These are phyloP conservation scores for Lasiurus borealis DNA, from an alignment of 2,113 vertebrate genomes.

Conservation along the genomic window DNA sequence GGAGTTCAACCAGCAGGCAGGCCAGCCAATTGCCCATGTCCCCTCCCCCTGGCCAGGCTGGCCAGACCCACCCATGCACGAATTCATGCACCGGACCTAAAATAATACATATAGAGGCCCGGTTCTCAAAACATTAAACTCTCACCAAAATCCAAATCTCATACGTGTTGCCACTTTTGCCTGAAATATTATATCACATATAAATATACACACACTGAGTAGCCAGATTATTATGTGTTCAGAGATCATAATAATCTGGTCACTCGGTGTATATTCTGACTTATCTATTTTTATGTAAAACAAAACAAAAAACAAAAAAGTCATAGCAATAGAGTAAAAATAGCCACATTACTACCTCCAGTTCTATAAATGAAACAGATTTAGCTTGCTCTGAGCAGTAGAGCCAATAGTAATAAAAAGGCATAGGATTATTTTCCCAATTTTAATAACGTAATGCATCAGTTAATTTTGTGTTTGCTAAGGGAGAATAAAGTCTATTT, in stretches of 20 bases:
- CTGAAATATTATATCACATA: fast-evolving
- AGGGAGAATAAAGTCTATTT: neutral
- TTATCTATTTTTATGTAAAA: no score
- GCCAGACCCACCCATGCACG: no score
- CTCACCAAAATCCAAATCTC: neutral
- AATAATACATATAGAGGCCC: no score
- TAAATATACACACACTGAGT: no score
- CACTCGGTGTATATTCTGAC: no score
- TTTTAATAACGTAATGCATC: neutral
- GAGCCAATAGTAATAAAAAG: neutral
- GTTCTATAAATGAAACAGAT: neutral
- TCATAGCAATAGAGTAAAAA: neutral
- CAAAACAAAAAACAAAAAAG: no score
- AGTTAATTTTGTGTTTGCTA: neutral
- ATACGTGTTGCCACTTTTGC: neutral
- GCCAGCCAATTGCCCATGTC: no score
- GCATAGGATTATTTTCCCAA: neutral
- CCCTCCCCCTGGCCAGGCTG: no score
- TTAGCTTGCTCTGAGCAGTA: neutral
- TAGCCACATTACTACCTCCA: neutral
- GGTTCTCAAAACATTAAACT: neutral
- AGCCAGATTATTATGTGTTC: no score
- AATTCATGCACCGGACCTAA: no score
- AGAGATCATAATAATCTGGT: no score
- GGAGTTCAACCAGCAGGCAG: no score